Evolutionary conservation across 2,113 vertebrate species (phyloP).

Genomic region (Salvelinus namaycush): DNA sequence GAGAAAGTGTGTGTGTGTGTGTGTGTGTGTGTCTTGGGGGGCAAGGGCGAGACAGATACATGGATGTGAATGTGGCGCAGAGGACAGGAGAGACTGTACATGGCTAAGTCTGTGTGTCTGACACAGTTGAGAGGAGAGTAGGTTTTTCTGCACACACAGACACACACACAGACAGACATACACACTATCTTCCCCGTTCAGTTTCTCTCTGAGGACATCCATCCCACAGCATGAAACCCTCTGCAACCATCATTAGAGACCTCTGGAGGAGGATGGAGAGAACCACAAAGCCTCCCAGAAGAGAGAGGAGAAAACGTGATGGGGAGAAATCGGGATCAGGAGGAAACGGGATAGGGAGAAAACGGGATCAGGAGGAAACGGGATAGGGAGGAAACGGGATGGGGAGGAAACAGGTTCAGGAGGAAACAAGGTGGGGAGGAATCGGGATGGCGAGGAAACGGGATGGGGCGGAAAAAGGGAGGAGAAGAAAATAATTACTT

Average conservation of each 20-base stretch:
- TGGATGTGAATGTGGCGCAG: background rate
- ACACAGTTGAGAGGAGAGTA: background rate
- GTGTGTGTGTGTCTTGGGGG: slow-evolving; percentile 29
- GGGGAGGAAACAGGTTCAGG: background rate
- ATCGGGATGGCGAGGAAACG: slow-evolving; percentile 11
- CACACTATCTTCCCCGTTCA: background rate
- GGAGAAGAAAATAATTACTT: slow-evolving; percentile 64
- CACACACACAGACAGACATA: background rate
- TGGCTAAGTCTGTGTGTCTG: slow-evolving; percentile 6
- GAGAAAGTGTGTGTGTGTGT: slow-evolving; percentile 23
- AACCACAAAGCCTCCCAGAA: slow-evolving; percentile 55
- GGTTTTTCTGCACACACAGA: background rate
- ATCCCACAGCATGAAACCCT: slow-evolving; percentile 53
- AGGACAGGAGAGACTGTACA: background rate
- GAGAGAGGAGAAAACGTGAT: slow-evolving; percentile 46
- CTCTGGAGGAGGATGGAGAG: slow-evolving; percentile 44
- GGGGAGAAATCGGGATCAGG: slow-evolving; percentile 21
- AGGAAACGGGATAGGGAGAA: slow-evolving; percentile 23
- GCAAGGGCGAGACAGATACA: background rate
- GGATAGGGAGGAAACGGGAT: slow-evolving; percentile 27
- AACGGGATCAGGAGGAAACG: background rate
- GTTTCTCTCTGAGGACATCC: slow-evolving; percentile 56
- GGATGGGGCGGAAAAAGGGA: slow-evolving; percentile 37
- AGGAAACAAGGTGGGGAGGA: slow-evolving; percentile 39
- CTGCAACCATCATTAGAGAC: slow-evolving; percentile 47